A percentile compares a stretch with the other conserved stretches of the same genome.
These are phyloP conservation scores for Regulus satrapa DNA, from an alignment of 2,113 vertebrate genomes.

Conservation along the genomic window DNA sequence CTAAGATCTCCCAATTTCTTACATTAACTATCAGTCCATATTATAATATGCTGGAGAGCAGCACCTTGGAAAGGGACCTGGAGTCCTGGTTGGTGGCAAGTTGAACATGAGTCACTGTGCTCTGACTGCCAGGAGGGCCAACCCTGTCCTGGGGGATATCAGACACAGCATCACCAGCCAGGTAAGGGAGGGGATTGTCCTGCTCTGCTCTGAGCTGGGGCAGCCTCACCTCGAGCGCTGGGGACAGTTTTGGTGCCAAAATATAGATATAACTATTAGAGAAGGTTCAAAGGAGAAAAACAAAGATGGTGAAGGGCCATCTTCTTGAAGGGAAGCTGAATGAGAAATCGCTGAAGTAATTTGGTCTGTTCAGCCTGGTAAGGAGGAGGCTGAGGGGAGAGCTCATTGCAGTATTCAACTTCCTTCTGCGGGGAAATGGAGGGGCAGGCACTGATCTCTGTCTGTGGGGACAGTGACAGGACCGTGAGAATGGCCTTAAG, in stretches of 20 bases:
- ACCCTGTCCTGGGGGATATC: rapidly evolving
- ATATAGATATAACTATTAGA: too few relatives aligned
- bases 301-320: neutral
- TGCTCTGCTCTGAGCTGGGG: rapidly evolving
- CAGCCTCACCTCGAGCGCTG: rapidly evolving
- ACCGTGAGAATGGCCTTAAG: neutral
- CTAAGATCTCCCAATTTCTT: neutral
- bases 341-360: neutral
- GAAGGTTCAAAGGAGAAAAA: neutral
- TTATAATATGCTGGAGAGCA: neutral
- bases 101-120: rapidly evolving
- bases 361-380: neutral
- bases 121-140: neutral
- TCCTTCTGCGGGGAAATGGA: neutral
- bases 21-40: neutral
- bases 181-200: neutral
- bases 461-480: neutral
- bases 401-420: neutral
- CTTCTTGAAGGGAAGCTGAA: rapidly evolving
- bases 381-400: neutral
- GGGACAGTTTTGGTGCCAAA: rapidly evolving
- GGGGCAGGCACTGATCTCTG: too few relatives aligned
- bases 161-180: rapidly evolving
- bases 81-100: rapidly evolving
- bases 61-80: neutral